A percentile compares a stretch with the other conserved stretches of the same genome.
phyloP scores from a whole-genome alignment of 2,113 vertebrate genomes.

The Upupa epops region DNA sequence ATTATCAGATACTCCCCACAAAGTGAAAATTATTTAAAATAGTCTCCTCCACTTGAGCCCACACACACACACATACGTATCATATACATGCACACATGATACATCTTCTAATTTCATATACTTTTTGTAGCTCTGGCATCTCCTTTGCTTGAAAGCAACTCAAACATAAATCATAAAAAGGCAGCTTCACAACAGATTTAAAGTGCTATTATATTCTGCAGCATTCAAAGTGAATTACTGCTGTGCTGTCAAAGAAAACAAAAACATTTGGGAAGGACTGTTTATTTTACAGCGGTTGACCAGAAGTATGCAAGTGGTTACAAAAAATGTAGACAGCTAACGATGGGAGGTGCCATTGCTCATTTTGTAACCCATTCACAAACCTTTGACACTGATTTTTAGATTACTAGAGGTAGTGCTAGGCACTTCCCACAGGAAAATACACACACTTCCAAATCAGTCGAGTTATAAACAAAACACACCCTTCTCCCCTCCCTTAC shows the following conservation, averaged over 20 bases:
- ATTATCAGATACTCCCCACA: background rate
- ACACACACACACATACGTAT: background rate
- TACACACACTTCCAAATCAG: background rate
- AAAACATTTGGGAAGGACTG: constrained; percentile 83
- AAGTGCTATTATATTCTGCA: constrained; percentile 67
- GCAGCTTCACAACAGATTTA: constrained; percentile 49
- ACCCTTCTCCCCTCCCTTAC: background rate
- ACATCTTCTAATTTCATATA: background rate
- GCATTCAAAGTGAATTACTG: constrained; percentile 78
- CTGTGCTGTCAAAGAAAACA: constrained; percentile 81
- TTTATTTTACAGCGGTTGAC: constrained; percentile 86
- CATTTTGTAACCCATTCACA: constrained; percentile 76
- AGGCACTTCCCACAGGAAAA: constrained; percentile 39
- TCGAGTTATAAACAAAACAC: background rate
- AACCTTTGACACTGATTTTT: constrained; percentile 66
- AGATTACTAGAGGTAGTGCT: constrained; percentile 33
- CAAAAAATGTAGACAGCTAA: constrained; percentile 79
- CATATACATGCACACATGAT: background rate
- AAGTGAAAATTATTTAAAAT: background rate
- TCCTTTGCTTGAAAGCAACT: constrained; percentile 52
- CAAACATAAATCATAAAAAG: constrained; percentile 66
- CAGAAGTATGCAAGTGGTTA: constrained; percentile 83
- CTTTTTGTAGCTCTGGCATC: constrained; percentile 18
- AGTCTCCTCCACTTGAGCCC: background rate
- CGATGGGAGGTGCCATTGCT: constrained; percentile 75